Evolutionary conservation across 2,797 vertebrate genomes (phyloP), one percentile per base, ranked within the genome.

Genomic region (Protonibea diacanthus): DNA sequence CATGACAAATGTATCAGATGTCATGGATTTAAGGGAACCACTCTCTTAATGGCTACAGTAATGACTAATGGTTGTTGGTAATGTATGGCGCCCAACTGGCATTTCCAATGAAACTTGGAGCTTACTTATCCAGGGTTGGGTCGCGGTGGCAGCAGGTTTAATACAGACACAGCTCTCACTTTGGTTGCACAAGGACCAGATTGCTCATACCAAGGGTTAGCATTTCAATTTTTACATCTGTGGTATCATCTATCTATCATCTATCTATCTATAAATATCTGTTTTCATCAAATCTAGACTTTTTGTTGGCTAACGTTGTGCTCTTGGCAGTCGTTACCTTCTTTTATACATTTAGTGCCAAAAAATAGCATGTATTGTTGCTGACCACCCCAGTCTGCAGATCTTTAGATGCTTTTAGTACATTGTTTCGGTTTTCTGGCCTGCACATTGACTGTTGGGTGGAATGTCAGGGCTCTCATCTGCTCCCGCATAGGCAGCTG

Each of bases 401-500:
- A 6, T 53, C 18, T 27, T 40, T 23, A 25, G 27, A 33, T 55
- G 55, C 3, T 21, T 45, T 57, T 51, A 14, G 27, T 40, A 42
- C 8, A 44, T 20, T 45, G 38, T 42, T 65, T 60, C 44, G 2
- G 1, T 33, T 38, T 66, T 74, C 20, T 44, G 29, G 6, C 7
- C 20, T 6, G 1, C 33, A 52, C 23, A 57, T 21, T 52, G 5
- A 49, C 62, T 51, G n/a, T 4, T 25, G 18, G 49, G 12, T 47
- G 53, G 17, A 60, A 66, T 27, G 20, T 70, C 33, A 64, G 49
- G 40, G 15, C 21, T 65, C 53, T 65, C 29, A 72, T 84, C 59
- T 78, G 64, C 69, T 29, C 48, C 42, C 64, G 59, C 62, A 65
- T 18, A 25, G 14, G 49, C 82, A 86, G 69, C 78, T 68, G 59